A percentile compares a stretch with the other conserved stretches of the same genome.
Evolutionary conservation across 2,888 invertebrate species (phyloP).

Genomic region (Amblyteles armatorius): DNA sequence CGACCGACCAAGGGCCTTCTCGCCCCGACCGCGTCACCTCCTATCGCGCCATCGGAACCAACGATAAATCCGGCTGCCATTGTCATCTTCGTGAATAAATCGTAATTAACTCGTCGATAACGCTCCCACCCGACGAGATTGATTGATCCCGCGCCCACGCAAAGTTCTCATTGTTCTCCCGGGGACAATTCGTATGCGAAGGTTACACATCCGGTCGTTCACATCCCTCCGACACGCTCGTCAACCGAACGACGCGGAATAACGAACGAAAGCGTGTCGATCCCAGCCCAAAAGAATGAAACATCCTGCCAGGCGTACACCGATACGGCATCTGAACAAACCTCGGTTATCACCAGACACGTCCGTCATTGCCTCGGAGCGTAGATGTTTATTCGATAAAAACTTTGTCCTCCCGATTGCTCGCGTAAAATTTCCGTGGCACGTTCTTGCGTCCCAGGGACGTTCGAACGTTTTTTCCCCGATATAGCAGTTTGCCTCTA

Average conservation of each 20-base stretch:
- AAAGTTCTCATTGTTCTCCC: not conserved
- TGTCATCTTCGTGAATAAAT: constrained; percentile 22
- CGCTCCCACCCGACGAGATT: not conserved
- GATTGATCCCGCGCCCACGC: not conserved
- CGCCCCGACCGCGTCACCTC: constrained; percentile 59
- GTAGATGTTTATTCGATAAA: not conserved
- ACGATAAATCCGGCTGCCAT: constrained; percentile 18
- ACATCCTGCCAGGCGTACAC: not conserved
- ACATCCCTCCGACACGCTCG: too few relatives aligned
- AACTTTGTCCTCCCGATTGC: not conserved
- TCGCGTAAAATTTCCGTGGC: not conserved
- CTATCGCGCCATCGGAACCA: constrained; percentile 32
- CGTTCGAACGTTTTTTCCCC: not conserved
- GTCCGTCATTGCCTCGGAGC: not conserved
- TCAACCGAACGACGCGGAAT: not conserved
- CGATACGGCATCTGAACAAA: not conserved
- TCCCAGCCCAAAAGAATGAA: not conserved
- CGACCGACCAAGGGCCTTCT: constrained; percentile 54
- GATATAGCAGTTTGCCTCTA: not conserved
- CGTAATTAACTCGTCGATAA: constrained; percentile 25
- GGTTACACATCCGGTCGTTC: not conserved
- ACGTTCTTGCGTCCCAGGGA: not conserved
- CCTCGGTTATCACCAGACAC: too few relatives aligned
- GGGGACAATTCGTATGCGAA: not conserved
- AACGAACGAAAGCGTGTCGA: not conserved